These are phyloP conservation scores for Alethe diademata DNA, from an alignment of 2,113 vertebrate species.

Conservation along the genomic window DNA sequence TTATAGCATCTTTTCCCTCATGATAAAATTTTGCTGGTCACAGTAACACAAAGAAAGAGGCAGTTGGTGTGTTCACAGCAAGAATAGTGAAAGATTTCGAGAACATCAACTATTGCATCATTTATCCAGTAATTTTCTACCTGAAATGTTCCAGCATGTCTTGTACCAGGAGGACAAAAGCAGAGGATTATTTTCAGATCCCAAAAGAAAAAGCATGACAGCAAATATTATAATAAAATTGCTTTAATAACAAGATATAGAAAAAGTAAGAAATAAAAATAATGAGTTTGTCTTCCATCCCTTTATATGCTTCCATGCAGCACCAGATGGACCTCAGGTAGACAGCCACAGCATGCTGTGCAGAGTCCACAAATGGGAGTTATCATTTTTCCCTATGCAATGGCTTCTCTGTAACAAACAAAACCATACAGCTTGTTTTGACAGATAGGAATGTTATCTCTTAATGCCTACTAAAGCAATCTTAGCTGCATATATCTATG, in stretches of 20 bases:
- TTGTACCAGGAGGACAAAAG: background rate
- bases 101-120: background rate
- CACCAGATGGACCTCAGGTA: background rate
- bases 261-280: background rate
- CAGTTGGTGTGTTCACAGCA: background rate
- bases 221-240: background rate
- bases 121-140: background rate
- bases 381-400: background rate
- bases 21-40: background rate
- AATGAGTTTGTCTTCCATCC: background rate
- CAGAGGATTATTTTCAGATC: background rate
- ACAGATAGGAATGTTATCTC: background rate
- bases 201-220: background rate
- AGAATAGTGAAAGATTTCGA: background rate
- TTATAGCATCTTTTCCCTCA: background rate
- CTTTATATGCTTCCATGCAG: background rate
- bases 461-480: background rate
- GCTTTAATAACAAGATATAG: background rate
- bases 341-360: rapidly evolving
- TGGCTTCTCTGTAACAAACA: background rate
- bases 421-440: background rate
- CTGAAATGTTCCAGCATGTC: background rate
- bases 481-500: background rate
- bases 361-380: background rate
- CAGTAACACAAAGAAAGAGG: background rate